Percentiles rank a stretch among this genome's conserved stretches.
These are phyloP conservation scores for Malaclemys terrapin DNA, from an alignment of 2,113 vertebrate genomes.

Conservation along the genomic window DNA sequence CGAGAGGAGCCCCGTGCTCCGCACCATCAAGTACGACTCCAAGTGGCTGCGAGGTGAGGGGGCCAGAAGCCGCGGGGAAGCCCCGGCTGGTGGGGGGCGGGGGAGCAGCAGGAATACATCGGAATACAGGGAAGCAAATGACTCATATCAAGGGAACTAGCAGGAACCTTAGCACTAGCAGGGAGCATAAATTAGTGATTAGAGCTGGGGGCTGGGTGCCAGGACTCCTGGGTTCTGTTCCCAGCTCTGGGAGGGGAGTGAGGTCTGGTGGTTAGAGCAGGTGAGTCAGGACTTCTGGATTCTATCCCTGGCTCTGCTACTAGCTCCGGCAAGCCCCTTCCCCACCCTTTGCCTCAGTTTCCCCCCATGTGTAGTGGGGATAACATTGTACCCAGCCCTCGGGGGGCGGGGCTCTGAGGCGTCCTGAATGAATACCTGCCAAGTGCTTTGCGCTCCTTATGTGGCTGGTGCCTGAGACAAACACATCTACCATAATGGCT, in stretches of 20 bases:
- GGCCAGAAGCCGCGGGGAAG: neutral
- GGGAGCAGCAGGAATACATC: neutral
- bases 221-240: neutral
- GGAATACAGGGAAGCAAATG: neutral
- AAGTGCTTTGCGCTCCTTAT: neutral
- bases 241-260: neutral
- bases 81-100: neutral
- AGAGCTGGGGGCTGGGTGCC: neutral
- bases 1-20: constrained; percentile 82
- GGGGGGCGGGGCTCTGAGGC: neutral
- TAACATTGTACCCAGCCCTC: too few species aligned
- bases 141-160: neutral
- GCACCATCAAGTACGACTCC: constrained; percentile 94
- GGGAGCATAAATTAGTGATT: neutral
- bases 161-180: neutral
- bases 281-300: too few species aligned
- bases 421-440: neutral
- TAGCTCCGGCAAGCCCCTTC: neutral
- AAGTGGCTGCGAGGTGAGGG: constrained; percentile 94
- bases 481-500: neutral
- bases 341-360: neutral
- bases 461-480: neutral
- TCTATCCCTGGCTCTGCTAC: neutral
- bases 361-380: neutral
- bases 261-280: neutral